phyloP scores from a whole-genome alignment of 2,888 invertebrate species.

The Steinernema scapterisci region DNA sequence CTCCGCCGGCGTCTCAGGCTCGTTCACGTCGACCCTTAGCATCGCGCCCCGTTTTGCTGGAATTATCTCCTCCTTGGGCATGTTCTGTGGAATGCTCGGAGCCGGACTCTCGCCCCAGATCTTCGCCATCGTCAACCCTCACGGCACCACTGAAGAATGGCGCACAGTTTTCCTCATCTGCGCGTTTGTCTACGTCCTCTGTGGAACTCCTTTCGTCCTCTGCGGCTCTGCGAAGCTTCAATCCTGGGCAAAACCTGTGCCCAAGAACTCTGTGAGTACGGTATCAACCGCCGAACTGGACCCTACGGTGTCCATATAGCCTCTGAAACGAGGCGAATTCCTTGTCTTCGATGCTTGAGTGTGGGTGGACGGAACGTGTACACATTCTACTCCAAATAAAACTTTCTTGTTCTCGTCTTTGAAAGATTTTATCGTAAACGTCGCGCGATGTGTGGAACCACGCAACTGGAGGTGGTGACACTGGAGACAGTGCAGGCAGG shows the following conservation, averaged over 20 bases:
- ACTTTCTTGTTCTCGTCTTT: not conserved
- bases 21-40: constrained; percentile 11
- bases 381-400: not conserved
- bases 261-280: not conserved
- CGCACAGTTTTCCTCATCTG: constrained; percentile 37
- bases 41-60: constrained; percentile 18
- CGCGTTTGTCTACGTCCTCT: constrained; percentile 34
- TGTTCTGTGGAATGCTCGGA: constrained; percentile 22
- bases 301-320: not conserved
- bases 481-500: no score
- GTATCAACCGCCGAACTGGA: not conserved
- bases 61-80: not conserved
- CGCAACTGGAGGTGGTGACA: no score
- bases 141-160: constrained; percentile 43
- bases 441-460: no score
- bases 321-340: not conserved
- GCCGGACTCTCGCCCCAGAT: not conserved
- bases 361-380: constrained; percentile 14
- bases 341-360: constrained; percentile 2
- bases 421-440: no score
- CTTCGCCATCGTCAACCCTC: constrained; percentile 1
- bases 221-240: constrained; percentile 35
- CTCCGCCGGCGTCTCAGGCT: constrained; percentile 29
- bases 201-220: constrained; percentile 32
- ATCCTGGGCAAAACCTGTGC: constrained; percentile 28